phyloP scores from a whole-genome alignment of 2,888 invertebrate species.

The Drosophila lutescens region DNA sequence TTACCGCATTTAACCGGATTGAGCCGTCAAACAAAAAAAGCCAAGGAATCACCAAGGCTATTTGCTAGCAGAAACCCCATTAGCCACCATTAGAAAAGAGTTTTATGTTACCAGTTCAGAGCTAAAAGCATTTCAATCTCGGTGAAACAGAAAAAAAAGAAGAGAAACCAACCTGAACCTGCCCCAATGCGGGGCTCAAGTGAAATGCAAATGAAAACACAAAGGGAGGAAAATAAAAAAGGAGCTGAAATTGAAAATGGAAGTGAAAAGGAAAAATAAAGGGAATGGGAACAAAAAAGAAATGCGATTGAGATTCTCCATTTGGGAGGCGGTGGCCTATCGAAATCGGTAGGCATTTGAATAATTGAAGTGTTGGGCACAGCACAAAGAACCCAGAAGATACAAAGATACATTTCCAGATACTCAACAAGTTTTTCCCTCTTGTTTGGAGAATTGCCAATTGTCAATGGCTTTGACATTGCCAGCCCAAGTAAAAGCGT shows the following conservation, averaged over 20 bases:
- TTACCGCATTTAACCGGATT: conserved; percentile 12
- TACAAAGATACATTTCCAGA: conserved; percentile 46
- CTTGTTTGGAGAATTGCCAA: conserved; percentile 40
- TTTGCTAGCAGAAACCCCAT: conserved; percentile 47
- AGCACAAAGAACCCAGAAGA: conserved; percentile 38
- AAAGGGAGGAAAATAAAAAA: conserved; percentile 15
- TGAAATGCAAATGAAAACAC: conserved; percentile 50
- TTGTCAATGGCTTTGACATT: conserved; percentile 60
- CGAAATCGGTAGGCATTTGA: conserved; percentile 49
- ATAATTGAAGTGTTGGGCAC: conserved; percentile 72
- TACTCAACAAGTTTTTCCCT: conserved; percentile 63
- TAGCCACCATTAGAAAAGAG: conserved; percentile 62
- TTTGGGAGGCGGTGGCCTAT: conserved; percentile 24
- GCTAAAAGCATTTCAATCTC: conserved; percentile 40
- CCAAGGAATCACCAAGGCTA: conserved; percentile 16
- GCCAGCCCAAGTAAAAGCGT: conserved; percentile 58
- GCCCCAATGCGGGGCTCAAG: conserved; percentile 48
- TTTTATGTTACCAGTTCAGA: conserved; percentile 59
- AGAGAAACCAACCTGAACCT: conserved; percentile 38
- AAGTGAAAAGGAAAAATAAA: conserved; percentile 31
- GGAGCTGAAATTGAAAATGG: conserved; percentile 37
- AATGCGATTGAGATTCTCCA: conserved; percentile 14
- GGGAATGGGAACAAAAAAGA: conserved; percentile 8
- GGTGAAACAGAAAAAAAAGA: not conserved
- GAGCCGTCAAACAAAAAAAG: conserved; percentile 18